Conservation (phyloP, 2,888 invertebrate species). For the Thera obeliscata region DNA sequence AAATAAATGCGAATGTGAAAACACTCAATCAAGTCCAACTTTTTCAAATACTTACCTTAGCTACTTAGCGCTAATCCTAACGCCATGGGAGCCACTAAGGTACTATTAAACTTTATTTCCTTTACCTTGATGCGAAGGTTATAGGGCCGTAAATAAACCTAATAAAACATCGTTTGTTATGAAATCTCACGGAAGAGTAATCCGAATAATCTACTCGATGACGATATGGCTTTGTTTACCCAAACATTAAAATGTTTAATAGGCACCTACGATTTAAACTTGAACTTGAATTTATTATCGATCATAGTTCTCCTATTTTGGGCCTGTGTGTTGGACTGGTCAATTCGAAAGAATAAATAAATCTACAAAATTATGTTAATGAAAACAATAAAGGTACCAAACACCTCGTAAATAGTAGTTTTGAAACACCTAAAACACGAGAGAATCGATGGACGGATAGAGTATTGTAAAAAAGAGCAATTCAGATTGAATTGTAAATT, state of each 20-base stretch:
- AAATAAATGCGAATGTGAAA: neutral
- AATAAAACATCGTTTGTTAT: conserved; percentile 3
- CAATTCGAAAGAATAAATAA: too few species aligned
- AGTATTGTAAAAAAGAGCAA: neutral
- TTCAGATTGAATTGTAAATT: conserved; percentile 24
- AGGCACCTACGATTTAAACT: neutral
- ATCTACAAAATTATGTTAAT: too few species aligned
- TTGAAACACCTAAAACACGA: neutral
- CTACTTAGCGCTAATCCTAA: neutral
- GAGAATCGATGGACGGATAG: neutral
- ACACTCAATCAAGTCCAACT: neutral
- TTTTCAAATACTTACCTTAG: neutral
- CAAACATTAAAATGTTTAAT: neutral
- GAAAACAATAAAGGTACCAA: neutral
- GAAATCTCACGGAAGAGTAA: neutral
- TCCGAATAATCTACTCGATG: neutral
- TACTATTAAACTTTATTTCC: conserved; percentile 10
- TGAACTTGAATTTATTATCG: neutral
- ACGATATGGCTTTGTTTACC: conserved; percentile 5
- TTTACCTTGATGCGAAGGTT: conserved; percentile 21
- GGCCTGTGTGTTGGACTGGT: too few species aligned
- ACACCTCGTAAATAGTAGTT: neutral
- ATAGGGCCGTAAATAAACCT: conserved; percentile 13
- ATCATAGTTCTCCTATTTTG: too few species aligned
- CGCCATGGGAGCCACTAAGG: conserved; percentile 7